phyloP scores from a whole-genome alignment of 1,140 invertebrate genomes.

The Chionoecetes opilio region DNA sequence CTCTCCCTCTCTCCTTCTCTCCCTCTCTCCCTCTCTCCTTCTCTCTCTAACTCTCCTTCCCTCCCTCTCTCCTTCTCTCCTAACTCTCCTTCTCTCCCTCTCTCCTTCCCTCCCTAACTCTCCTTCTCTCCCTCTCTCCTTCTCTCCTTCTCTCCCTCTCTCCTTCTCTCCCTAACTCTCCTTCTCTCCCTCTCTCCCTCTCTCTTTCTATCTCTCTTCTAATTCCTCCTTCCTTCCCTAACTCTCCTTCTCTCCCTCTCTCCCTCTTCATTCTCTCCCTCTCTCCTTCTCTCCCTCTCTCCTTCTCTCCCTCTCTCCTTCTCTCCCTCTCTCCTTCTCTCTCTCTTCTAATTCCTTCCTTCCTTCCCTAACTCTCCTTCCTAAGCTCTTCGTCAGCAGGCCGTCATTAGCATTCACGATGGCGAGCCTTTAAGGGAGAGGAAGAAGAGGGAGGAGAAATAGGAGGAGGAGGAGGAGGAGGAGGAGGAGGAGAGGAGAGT shows the following conservation, averaged over 20 bases:
- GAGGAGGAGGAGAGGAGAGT: no score
- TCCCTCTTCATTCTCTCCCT: not conserved
- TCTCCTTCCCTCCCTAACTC: not conserved
- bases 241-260: not conserved
- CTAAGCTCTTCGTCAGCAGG: not conserved
- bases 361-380: not conserved
- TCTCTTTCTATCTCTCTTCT: no score
- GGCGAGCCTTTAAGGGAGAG: no score
- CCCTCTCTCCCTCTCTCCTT: not conserved
- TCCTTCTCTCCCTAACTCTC: no score
- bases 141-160: not conserved
- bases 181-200: no score
- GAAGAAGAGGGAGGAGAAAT: not conserved
- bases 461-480: not conserved
- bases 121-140: not conserved
- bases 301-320: not conserved
- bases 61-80: not conserved
- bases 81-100: not conserved
- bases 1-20: not conserved
- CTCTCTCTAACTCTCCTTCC: not conserved
- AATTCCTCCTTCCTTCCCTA: not conserved
- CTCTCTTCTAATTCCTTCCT: not conserved
- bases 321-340: not conserved
- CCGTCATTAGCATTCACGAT: not conserved
- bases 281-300: not conserved